phyloP scores from a whole-genome alignment of 64 coral and sea anemone species.

The Porites lutea region DNA sequence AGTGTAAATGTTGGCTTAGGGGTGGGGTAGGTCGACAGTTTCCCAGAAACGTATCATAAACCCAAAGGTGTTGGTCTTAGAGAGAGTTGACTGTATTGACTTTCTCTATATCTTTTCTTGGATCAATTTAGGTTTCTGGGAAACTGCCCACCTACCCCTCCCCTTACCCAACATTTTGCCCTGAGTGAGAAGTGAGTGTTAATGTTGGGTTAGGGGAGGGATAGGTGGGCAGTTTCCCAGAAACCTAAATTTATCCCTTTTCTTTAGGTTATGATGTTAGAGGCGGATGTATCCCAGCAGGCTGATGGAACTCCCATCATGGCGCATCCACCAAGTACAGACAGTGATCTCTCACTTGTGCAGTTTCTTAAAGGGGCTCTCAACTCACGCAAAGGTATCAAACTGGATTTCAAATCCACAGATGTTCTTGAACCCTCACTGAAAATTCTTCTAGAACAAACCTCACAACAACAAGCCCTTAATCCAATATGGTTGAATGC shows the following conservation, averaged over 20 bases:
- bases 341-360: slow-evolving; percentile 78
- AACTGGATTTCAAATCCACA: slow-evolving; percentile 83
- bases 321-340: slow-evolving; percentile 79
- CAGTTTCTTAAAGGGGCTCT: slow-evolving; percentile 65
- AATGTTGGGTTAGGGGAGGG: too few species aligned
- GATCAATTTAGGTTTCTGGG: too few species aligned
- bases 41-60: too few species aligned
- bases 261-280: slow-evolving; percentile 67
- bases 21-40: too few species aligned
- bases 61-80: too few species aligned
- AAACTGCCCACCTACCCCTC: too few species aligned
- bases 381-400: slow-evolving; percentile 65
- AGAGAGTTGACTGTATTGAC: too few species aligned
- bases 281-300: slow-evolving; percentile 75
- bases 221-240: not conserved
- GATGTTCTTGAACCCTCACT: slow-evolving; percentile 75
- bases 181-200: too few species aligned
- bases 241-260: not conserved
- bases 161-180: too few species aligned
- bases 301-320: slow-evolving; percentile 66
- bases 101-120: too few species aligned
- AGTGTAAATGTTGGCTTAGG: too few species aligned
- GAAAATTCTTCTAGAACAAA: slow-evolving; percentile 53
- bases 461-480: not conserved
- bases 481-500: slow-evolving; percentile 83